phyloP scores from a whole-genome alignment of 2,113 vertebrate genomes.

The Vireo altiloquus region DNA sequence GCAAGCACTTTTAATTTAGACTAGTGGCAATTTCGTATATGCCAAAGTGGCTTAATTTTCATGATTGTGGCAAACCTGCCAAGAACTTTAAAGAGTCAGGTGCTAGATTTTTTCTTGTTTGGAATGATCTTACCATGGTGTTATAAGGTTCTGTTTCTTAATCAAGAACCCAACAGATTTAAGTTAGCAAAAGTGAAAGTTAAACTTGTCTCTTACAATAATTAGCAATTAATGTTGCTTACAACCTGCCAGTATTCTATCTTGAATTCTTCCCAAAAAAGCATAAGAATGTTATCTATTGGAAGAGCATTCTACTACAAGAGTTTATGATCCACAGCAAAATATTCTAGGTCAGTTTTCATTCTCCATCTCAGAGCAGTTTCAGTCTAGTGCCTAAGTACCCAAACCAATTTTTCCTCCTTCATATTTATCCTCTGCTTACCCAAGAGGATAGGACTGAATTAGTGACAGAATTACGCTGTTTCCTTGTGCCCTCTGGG shows the following conservation, averaged over 20 bases:
- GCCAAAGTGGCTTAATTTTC: background rate
- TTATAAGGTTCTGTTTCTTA: background rate
- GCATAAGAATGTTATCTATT: background rate
- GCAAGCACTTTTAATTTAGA: background rate
- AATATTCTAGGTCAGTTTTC: background rate
- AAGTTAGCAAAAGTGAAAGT: background rate
- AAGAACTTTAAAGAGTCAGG: background rate
- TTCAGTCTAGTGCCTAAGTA: background rate
- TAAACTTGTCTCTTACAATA: background rate
- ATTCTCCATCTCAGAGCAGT: background rate
- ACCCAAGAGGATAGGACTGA: background rate
- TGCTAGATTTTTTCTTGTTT: background rate
- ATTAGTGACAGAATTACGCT: background rate
- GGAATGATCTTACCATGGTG: background rate
- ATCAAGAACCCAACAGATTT: background rate
- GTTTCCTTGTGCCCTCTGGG: constrained; percentile 6
- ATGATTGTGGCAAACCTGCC: background rate
- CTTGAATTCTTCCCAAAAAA: background rate
- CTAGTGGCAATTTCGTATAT: background rate
- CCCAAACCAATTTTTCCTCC: background rate
- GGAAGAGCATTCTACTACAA: background rate
- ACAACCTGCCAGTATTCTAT: background rate
- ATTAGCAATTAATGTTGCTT: background rate
- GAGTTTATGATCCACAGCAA: background rate
- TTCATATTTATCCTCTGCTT: background rate